Base-by-base conservation (phyloP, 2,797 vertebrate genomes). In the Hydrolagus colliei region DNA sequence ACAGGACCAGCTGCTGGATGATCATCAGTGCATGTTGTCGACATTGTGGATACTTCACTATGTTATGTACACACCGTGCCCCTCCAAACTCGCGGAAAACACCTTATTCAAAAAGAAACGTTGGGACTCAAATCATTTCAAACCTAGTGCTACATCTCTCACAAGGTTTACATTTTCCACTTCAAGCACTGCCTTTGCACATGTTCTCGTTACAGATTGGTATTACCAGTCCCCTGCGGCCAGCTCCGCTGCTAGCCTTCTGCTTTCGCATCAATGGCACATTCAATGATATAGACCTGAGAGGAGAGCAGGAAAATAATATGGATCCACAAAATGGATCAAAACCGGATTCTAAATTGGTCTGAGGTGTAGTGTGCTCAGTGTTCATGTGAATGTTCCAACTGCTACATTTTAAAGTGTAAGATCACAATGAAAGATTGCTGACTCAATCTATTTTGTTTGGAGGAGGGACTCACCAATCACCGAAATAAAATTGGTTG, bases 21-120 rank as follows among this genome's bases (percentile, higher is more conserved):
- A 98, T 96, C 94, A 97, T 96, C 89, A 99, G 92, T 0, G 98
- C 97, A 0, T 98, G 96, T 87, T 97, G 97, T 3, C 98, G 95
- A 87, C 98, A 99, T 89, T 99, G 97, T 0, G 96, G 94, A 86
- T 99, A 99, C 92, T 94, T 97, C n/a, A 99, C 96, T 1, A 99
- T 99, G 90, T 99, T 99, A 91, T 99, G 98, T 0, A 98, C 98
- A 0, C 98, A 99, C 0, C 98, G 94, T 0, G 98, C 98, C 0
- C 98, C 98, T 0, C 98, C 98, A 86, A 99, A 99, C 91, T 99
- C 98, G 85, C 98, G 94, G 91, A 99, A 99, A 87, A 97, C 93
- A 86, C 96, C 96, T 98, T 89, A 52, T 52, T 52, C 41, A 77
- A 16, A 86, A 65, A 22, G 41, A 68, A 0, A 80, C 5, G 14